A percentile compares a stretch with the other conserved stretches of the same genome.
Conservation (phyloP, 2,888 invertebrate species). For the Diplazon laetatorius region DNA sequence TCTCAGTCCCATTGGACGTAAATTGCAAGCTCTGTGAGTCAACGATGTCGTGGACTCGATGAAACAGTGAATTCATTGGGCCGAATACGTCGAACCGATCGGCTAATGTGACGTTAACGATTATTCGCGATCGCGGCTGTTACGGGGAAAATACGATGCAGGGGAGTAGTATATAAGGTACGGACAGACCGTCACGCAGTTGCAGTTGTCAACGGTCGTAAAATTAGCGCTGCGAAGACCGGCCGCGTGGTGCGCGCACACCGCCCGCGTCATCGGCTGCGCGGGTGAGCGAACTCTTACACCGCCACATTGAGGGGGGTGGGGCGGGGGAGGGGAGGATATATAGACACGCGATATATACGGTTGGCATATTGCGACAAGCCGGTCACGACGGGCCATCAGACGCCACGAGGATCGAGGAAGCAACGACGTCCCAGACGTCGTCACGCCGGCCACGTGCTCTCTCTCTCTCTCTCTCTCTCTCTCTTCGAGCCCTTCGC, state of each 20-base stretch:
- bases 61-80: constrained; percentile 19
- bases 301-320: constrained; percentile 1
- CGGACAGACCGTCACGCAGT: no score
- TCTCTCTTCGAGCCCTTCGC: constrained; percentile 29
- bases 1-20: not conserved
- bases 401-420: constrained; percentile 33
- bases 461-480: no score
- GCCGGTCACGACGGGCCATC: not conserved
- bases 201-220: not conserved
- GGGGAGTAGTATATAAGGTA: no score
- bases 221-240: not conserved
- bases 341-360: constrained; percentile 54
- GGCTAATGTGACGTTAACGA: not conserved
- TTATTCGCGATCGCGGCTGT: no score
- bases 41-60: no score
- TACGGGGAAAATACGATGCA: no score
- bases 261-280: not conserved
- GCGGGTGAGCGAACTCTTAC: not conserved
- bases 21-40: no score
- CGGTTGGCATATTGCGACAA: constrained; percentile 46
- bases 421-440: constrained; percentile 28
- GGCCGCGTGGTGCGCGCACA: no score
- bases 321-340: no score
- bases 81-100: not conserved
- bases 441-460: constrained; percentile 60